Base-by-base conservation (phyloP, 2,797 vertebrate genomes). In the Microcaecilia unicolor region DNA sequence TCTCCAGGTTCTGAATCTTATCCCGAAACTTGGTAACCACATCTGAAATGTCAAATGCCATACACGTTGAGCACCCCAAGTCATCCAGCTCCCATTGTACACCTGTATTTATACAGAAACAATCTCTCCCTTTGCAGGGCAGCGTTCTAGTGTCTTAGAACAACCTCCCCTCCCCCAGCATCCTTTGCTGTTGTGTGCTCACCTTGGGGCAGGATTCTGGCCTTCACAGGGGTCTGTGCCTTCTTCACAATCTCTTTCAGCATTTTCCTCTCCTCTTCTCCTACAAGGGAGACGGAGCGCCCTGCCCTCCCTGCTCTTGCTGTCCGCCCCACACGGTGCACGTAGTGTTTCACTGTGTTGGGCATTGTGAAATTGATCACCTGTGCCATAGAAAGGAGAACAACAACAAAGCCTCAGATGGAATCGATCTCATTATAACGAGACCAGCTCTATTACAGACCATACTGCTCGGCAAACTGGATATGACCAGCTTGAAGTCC, bases 331-430 rank as follows among this genome's bases (percentile, higher is more conserved):
- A 98, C 95, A 1, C 95, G 82, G 58, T 98, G 95, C 14, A 98
- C 94, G 0, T 98, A 98, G 53, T 98, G 95, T 52, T 98, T 98
- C 26, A 74, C 44, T 0, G 94, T 97, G 44, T 90, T 92, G 4
- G 95, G 95, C 95, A 98, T 98, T 1, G 95, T 98, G 70, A 98
- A 97, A 74, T 98, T 98, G 37, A 98, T 94, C 3, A 98, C 95
- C 95, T 98, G 34, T 18, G 8, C 2, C 18, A 24, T 17, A 18
- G 22, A 5, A 3, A 7, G 4, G 5, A 8, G 13, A 6, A 11
- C 5, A 6, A 21, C 14, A 16, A n/a, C n/a, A n/a, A n/a, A n/a
- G n/a, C n/a, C n/a, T n/a, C n/a, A n/a, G n/a, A n/a, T n/a, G n/a
- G n/a, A n/a, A n/a, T n/a, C n/a, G n/a, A n/a, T n/a, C n/a, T n/a